Conservation (phyloP, 1,140 invertebrate genomes). For the Ridgeia piscesae region DNA sequence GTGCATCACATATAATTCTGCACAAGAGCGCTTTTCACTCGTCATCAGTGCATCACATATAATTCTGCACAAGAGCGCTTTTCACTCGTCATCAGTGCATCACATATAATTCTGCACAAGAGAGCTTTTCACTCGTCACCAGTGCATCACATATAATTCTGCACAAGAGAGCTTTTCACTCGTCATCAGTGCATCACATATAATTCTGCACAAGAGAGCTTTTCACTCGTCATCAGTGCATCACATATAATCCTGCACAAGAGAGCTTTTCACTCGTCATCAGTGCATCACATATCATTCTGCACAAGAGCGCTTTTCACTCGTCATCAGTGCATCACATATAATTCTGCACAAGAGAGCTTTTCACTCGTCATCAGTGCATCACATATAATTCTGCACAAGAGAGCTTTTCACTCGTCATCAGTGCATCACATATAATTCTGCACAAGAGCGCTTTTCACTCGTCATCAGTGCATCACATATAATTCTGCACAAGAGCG, state of each 20-base stretch:
- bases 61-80: slow-evolving; percentile 72
- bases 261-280: slow-evolving; percentile 79
- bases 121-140: slow-evolving; percentile 77
- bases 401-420: slow-evolving; percentile 80
- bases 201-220: slow-evolving; percentile 75
- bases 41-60: slow-evolving; percentile 81
- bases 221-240: slow-evolving; percentile 76
- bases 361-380: slow-evolving; percentile 78
- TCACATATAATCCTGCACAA: slow-evolving; percentile 81
- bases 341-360: slow-evolving; percentile 76
- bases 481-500: slow-evolving; percentile 72
- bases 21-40: slow-evolving; percentile 73
- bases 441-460: slow-evolving; percentile 76
- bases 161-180: slow-evolving; percentile 77
- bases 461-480: slow-evolving; percentile 80
- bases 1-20: slow-evolving; percentile 81
- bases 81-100: slow-evolving; percentile 77
- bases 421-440: slow-evolving; percentile 80
- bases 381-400: slow-evolving; percentile 79
- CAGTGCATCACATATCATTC: slow-evolving; percentile 81
- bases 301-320: slow-evolving; percentile 75
- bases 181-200: slow-evolving; percentile 80
- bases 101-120: slow-evolving; percentile 78
- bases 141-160: slow-evolving; percentile 84
- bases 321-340: slow-evolving; percentile 79